phyloP scores from a whole-genome alignment of 2,888 invertebrate genomes.

The Drosophila neotestacea region DNA sequence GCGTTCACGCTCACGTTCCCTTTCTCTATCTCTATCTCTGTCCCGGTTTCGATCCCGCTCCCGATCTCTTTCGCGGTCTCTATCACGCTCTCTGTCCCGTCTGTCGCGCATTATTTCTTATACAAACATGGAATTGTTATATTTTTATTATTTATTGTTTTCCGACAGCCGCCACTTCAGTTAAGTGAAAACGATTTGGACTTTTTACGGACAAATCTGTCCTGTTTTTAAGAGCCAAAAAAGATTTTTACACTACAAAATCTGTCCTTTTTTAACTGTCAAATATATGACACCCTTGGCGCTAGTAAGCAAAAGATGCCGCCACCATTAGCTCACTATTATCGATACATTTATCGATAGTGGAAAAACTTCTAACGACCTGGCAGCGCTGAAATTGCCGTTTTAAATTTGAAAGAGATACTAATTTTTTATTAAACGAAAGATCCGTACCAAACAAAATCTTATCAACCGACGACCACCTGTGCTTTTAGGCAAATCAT shows the following conservation, averaged over 20 bases:
- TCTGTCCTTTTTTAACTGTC: no score
- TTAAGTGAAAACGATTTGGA: no score
- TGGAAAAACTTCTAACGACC: not conserved
- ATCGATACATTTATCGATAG: no score
- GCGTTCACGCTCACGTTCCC: constrained; percentile 62
- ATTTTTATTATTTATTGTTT: not conserved
- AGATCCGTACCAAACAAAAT: not conserved
- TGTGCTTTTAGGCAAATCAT: not conserved
- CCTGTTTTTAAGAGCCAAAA: no score
- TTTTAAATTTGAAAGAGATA: not conserved
- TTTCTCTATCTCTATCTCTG: constrained; percentile 54
- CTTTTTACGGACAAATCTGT: no score
- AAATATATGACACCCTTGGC: no score
- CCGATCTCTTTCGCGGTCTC: constrained; percentile 55
- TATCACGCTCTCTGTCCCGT: constrained; percentile 54
- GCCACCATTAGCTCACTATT: no score
- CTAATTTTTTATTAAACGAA: not conserved
- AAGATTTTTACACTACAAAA: no score
- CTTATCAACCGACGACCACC: constrained; percentile 35
- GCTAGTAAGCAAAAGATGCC: no score
- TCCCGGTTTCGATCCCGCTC: constrained; percentile 59
- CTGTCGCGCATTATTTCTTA: constrained; percentile 63
- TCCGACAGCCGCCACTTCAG: not conserved
- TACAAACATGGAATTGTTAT: not conserved
- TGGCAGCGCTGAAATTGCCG: not conserved